Conservation (phyloP, 2,797 vertebrate species). For the Chlorospingus flavigularis region DNA sequence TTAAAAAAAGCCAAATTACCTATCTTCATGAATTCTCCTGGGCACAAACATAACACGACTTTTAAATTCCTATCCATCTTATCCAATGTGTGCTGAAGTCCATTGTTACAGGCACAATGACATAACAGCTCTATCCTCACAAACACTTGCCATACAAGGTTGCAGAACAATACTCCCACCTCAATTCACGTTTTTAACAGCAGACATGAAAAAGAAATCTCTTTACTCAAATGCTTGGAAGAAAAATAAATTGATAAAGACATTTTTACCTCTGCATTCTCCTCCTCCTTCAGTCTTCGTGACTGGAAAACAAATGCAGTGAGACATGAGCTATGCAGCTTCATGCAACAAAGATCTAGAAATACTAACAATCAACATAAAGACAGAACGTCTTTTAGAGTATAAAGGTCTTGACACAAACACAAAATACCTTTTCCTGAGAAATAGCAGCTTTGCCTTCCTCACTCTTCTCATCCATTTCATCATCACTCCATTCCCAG, state of each 20-base stretch:
- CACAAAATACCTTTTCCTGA: conserved; percentile 87
- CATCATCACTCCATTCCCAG: conserved; percentile 99
- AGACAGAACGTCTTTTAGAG: not conserved
- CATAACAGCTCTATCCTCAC: not conserved
- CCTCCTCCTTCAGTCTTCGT: conserved; percentile 90
- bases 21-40: not conserved
- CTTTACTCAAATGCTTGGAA: not conserved
- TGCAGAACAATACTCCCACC: not conserved
- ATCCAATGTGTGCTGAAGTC: not conserved
- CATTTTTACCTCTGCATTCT: conserved; percentile 77
- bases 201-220: not conserved
- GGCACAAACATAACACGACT: not conserved
- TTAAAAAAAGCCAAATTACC: conserved; percentile 18
- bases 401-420: not conserved
- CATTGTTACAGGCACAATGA: not conserved
- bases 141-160: not conserved
- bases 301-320: conserved; percentile 83
- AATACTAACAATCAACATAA: not conserved
- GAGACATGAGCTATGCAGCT: not conserved
- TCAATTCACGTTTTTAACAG: not conserved
- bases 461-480: conserved; percentile 92
- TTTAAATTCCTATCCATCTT: not conserved
- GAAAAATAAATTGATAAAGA: not conserved
- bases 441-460: conserved; percentile 91
- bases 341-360: not conserved